Conservation (phyloP, 2,113 vertebrate genomes). For the Ictidomys tridecemlineatus region DNA sequence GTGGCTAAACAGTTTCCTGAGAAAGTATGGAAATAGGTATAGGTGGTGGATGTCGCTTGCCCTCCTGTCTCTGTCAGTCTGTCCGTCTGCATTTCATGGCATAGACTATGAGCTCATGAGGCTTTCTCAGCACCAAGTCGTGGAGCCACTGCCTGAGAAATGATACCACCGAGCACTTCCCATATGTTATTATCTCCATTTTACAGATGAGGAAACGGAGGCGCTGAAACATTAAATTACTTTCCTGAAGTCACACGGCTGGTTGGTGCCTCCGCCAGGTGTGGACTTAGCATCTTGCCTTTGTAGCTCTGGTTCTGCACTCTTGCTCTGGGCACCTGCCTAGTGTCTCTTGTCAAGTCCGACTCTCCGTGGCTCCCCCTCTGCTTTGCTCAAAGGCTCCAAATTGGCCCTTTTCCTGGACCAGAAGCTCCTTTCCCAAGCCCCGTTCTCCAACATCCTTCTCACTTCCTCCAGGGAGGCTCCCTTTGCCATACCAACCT, state of each 20-base stretch:
- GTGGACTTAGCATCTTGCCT: not conserved
- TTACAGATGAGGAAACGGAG: not conserved
- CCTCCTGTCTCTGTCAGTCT: not conserved
- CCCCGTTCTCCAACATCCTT: not conserved
- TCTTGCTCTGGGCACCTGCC: not conserved
- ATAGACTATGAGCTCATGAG: not conserved
- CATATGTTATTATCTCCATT: not conserved
- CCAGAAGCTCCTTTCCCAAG: not conserved
- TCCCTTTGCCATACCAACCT: not conserved
- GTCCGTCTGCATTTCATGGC: not conserved
- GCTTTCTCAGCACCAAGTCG: not conserved
- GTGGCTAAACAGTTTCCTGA: not conserved
- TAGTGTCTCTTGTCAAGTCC: not conserved
- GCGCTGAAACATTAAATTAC: not conserved
- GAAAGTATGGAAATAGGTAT: not conserved
- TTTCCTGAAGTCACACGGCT: not conserved
- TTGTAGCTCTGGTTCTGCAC: not conserved
- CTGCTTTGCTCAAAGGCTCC: not conserved
- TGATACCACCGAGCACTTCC: not conserved
- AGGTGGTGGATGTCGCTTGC: not conserved
- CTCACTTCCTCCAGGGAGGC: not conserved
- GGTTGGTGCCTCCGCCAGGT: not conserved
- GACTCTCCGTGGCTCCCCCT: not conserved
- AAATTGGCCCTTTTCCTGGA: not conserved
- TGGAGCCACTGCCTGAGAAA: not conserved